Conservation (phyloP, 2,888 invertebrate species). For the Rosalia funebris region DNA sequence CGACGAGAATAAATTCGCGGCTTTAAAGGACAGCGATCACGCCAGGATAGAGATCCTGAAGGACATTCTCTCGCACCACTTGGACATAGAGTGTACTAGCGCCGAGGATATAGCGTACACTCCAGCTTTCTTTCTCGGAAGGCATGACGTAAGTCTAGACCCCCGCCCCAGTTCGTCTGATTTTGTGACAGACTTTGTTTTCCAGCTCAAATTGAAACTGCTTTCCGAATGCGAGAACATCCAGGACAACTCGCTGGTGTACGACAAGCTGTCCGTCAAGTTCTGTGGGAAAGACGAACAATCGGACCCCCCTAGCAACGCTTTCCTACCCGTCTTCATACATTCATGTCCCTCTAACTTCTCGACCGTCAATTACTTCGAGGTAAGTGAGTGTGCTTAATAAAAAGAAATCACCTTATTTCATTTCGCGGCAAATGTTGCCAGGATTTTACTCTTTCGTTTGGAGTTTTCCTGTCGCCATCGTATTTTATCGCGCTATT, state of each 20-base stretch:
- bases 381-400: no score
- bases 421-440: no score
- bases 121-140: conserved; percentile 80
- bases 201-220: conserved; percentile 77
- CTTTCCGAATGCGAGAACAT: conserved; percentile 67
- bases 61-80: conserved; percentile 77
- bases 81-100: conserved; percentile 72
- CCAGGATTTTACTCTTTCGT: no score
- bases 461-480: no score
- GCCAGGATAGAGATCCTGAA: conserved; percentile 82
- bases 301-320: conserved; percentile 68
- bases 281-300: conserved; percentile 77
- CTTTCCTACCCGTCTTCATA: conserved; percentile 77
- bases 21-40: conserved; percentile 71
- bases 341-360: conserved; percentile 87
- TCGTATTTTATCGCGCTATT: no score
- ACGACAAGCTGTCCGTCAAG: conserved; percentile 72
- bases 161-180: no score
- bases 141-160: conserved; percentile 76
- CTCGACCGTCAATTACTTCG: conserved; percentile 82
- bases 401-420: no score
- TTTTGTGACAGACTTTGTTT: conserved; percentile 18
- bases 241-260: conserved; percentile 66
- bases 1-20: conserved; percentile 69
- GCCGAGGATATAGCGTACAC: conserved; percentile 64